Evolutionary conservation across 2,888 invertebrate genomes (phyloP).

Genomic region (Apotomis turbidana): DNA sequence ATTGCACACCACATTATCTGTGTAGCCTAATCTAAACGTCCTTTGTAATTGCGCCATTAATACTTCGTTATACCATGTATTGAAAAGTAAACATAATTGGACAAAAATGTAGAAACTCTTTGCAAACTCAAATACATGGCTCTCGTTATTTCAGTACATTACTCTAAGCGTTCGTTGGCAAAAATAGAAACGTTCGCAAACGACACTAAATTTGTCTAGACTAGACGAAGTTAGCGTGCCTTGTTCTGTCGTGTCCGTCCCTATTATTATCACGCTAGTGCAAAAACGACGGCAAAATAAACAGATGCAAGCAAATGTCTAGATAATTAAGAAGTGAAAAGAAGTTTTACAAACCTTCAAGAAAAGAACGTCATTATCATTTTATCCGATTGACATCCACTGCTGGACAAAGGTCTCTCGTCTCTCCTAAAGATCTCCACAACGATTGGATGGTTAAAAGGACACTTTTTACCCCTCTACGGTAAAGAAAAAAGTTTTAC

Average conservation of each 20-base stretch:
- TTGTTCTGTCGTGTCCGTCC: not conserved
- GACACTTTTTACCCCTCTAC: not conserved
- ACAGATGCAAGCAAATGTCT: too few relatives aligned
- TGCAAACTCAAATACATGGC: not conserved
- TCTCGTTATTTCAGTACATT: not conserved
- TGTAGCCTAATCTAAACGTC: too few relatives aligned
- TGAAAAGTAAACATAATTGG: not conserved
- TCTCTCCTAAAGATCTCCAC: too few relatives aligned
- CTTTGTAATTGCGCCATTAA: too few relatives aligned
- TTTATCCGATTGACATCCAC: too few relatives aligned
- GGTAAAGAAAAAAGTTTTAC: not conserved
- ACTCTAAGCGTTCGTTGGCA: not conserved
- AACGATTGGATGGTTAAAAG: too few relatives aligned
- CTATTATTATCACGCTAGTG: not conserved
- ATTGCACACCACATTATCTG: too few relatives aligned
- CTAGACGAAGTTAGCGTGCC: not conserved
- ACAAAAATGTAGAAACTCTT: not conserved
- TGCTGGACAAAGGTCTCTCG: too few relatives aligned
- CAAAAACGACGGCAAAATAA: not conserved
- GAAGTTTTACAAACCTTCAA: too few relatives aligned
- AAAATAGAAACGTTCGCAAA: not conserved
- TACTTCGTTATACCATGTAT: too few relatives aligned
- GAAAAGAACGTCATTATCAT: too few relatives aligned
- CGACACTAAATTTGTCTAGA: not conserved
- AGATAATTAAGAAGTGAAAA: too few relatives aligned